A percentile compares a stretch with the other conserved stretches of the same genome.
These are phyloP conservation scores for Lagria hirta DNA, from an alignment of 2,888 invertebrate genomes.

Conservation along the genomic window DNA sequence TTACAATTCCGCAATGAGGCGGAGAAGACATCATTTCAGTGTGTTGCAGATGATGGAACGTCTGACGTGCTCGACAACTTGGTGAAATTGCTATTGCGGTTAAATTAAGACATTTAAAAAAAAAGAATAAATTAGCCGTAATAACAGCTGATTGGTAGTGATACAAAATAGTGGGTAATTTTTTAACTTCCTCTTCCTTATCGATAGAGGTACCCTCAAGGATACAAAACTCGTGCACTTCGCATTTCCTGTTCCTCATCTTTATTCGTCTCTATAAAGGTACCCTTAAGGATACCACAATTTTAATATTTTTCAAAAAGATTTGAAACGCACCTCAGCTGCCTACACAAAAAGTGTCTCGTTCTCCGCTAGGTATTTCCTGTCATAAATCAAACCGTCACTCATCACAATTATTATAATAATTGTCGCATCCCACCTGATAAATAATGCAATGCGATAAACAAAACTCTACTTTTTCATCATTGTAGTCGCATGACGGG, in stretches of 20 bases:
- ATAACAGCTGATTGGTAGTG: too few species aligned
- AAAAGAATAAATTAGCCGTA: not conserved
- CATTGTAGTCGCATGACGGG: constrained; percentile 19
- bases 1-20: constrained; percentile 39
- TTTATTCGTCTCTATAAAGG: too few species aligned
- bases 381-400: constrained; percentile 22
- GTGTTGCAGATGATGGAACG: constrained; percentile 42
- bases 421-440: constrained; percentile 16
- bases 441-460: constrained; percentile 24
- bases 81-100: constrained; percentile 2
- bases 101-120: not conserved
- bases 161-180: too few species aligned
- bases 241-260: too few species aligned
- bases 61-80: constrained; percentile 18
- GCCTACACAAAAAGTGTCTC: too few species aligned
- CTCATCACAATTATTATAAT: constrained; percentile 23
- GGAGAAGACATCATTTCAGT: constrained; percentile 42
- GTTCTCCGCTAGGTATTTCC: constrained; percentile 11
- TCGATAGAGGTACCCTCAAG: too few species aligned
- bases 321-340: too few species aligned
- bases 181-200: too few species aligned
- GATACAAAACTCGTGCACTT: too few species aligned
- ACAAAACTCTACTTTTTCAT: constrained; percentile 21
- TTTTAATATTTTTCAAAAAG: too few species aligned
- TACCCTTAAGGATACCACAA: too few species aligned